Percentiles rank a stretch among this genome's conserved stretches.
phyloP scores from a whole-genome alignment of 2,113 vertebrate genomes.

The Sula dactylatra region DNA sequence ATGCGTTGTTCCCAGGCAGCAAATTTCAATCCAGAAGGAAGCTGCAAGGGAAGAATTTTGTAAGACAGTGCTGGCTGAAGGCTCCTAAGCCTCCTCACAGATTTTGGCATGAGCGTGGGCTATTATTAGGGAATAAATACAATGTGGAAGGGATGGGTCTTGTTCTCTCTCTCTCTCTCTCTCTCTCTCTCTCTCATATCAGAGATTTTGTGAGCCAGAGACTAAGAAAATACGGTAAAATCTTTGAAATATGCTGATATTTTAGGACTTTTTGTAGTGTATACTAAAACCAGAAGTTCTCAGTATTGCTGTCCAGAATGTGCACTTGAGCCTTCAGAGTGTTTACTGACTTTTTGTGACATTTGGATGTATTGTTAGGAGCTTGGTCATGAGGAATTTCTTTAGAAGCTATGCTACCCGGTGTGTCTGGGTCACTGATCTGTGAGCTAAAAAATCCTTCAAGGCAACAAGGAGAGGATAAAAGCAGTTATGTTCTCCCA shows the following conservation, averaged over 20 bases:
- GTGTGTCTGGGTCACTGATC: background rate
- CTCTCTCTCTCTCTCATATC: background rate
- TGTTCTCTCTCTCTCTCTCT: background rate
- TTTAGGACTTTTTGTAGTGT: background rate
- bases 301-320: background rate
- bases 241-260: background rate
- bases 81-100: background rate
- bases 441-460: constrained; percentile 7
- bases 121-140: background rate
- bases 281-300: background rate
- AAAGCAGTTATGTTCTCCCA: constrained; percentile 2
- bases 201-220: background rate
- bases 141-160: background rate
- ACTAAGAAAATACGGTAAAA: background rate
- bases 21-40: background rate
- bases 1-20: background rate
- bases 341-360: constrained; percentile 32
- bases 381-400: background rate
- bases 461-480: background rate
- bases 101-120: background rate
- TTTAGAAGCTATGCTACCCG: constrained; percentile 5
- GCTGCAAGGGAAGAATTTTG: background rate
- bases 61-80: background rate
- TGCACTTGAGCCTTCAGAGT: background rate
- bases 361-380: constrained; percentile 17